These are phyloP conservation scores for Cyanistes caeruleus DNA, from an alignment of 2,113 vertebrate genomes.

Conservation along the genomic window DNA sequence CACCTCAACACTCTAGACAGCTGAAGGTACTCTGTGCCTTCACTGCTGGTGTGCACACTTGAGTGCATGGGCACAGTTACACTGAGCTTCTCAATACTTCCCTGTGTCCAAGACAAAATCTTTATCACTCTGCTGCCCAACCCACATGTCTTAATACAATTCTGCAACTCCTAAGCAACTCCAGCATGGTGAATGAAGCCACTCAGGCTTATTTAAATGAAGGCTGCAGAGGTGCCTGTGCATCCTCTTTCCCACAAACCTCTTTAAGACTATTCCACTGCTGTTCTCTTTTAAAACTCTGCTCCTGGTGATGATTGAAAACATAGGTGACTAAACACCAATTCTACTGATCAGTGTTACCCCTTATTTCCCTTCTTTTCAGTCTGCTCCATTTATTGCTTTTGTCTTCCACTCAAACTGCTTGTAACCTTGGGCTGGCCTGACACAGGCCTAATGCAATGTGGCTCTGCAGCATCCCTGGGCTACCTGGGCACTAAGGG, in stretches of 20 bases:
- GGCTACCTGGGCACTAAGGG: background rate
- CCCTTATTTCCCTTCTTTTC: background rate
- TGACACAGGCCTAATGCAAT: background rate
- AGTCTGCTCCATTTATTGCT: background rate
- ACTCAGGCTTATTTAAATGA: background rate
- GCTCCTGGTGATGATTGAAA: background rate
- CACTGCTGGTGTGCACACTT: background rate
- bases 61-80: background rate
- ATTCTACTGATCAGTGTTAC: fast-evolving
- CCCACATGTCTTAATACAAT: background rate
- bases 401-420: background rate
- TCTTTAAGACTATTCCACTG: background rate
- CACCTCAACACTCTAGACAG: background rate
- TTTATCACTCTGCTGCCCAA: background rate
- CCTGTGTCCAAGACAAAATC: background rate
- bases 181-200: fast-evolving
- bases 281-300: background rate
- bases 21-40: background rate
- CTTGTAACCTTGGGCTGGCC: background rate
- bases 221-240: background rate
- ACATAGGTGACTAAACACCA: background rate
- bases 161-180: background rate
- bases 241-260: background rate
- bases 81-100: background rate
- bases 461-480: background rate